phyloP scores from a whole-genome alignment of 2,113 vertebrate genomes.

The Colius striatus region DNA sequence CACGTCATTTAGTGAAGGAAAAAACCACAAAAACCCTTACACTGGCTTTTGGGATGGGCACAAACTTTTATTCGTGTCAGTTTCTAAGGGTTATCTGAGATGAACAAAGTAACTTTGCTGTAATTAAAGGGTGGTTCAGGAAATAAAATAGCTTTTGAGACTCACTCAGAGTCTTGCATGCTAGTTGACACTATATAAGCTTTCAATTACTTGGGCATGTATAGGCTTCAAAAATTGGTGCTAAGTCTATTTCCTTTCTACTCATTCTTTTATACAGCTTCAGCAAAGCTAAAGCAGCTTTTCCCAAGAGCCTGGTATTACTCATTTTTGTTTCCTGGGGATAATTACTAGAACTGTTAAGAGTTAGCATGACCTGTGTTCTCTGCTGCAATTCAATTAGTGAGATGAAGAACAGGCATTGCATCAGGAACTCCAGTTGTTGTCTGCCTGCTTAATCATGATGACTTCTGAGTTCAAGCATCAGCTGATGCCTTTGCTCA shows the following conservation, averaged over 20 bases:
- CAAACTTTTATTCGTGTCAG: not conserved
- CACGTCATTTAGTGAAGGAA: not conserved
- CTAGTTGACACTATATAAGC: not conserved
- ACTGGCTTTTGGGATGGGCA: not conserved
- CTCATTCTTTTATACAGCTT: not conserved
- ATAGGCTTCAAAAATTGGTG: not conserved
- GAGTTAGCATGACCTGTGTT: not conserved
- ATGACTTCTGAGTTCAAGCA: accelerated
- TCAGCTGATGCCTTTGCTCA: not conserved
- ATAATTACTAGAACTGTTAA: not conserved
- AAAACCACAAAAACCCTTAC: not conserved
- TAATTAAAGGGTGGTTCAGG: not conserved
- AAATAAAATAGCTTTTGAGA: not conserved
- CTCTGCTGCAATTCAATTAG: not conserved
- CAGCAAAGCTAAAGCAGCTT: not conserved
- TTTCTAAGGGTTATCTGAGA: not conserved
- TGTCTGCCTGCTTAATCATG: not conserved
- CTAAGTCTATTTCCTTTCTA: not conserved
- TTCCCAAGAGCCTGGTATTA: not conserved
- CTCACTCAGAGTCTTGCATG: not conserved
- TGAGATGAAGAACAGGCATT: not conserved
- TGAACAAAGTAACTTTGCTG: not conserved
- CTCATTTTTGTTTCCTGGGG: not conserved
- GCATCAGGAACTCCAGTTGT: not conserved
- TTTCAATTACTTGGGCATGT: not conserved